Evolutionary conservation across 2,113 vertebrate genomes (phyloP), one percentile per base, ranked within the genome.

Genomic region (Gorsachius goisagi): DNA sequence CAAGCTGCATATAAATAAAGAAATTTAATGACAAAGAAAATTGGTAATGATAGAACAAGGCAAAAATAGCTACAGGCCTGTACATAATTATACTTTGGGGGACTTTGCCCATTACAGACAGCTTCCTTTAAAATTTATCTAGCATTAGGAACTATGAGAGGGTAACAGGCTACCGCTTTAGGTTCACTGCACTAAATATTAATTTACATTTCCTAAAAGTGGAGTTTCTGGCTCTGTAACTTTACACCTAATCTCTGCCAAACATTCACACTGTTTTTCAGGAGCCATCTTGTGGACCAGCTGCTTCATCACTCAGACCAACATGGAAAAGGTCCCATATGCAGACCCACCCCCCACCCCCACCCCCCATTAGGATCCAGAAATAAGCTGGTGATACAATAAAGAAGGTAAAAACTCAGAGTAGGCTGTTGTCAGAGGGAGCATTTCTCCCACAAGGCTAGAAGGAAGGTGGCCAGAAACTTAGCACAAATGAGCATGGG

Each of bases 1-100:
- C 84, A 45, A 80, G 56, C 22, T 95, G 90, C 86, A 92, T 92
- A 96, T 88, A 97, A 97, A 95, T 96, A 97, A 95, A 97, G 96
- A 85, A 96, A 95, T 95, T 93, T 97, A 93, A 67, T 74, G 55
- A 93, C 67, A 90, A 96, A 73, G 92, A 67, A 93, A 94, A 97
- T 95, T 93, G 95, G 96, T 95, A 96, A 94, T 85, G 79, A 94
- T 58, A 87, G 69, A 55, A 95, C 62, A 93, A 89, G 75, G 72
- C 27, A 94, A 84, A 95, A 95, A 94, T 78, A 94, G 81, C 39
- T 91, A 71, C 47, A 90, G 85, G 41, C 37, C 66, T 64, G 9
- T 32, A 91, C 4, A 17, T 78, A 84, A 90, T 92, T 88, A 95
- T 33, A 66, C 27, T 96, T 58, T 10, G n/a, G 28, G 77, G 24